Conservation (phyloP, 2,888 invertebrate genomes). For the Lithodes maja region DNA sequence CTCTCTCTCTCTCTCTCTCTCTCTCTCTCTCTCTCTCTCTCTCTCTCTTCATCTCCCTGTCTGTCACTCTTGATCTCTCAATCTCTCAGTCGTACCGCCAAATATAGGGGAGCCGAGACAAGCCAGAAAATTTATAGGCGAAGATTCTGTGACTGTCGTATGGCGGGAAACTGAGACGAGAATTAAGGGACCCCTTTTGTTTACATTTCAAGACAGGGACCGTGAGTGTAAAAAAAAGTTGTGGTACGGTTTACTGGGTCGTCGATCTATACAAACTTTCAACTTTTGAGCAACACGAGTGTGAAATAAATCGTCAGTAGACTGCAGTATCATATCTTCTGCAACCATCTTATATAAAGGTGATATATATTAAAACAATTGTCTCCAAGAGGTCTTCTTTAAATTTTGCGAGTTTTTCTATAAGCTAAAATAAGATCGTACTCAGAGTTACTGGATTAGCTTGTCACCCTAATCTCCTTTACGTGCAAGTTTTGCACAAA, state of each 20-base stretch:
- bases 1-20: constrained; percentile 34
- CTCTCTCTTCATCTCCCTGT: neutral
- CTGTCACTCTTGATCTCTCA: neutral
- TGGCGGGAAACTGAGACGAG: neutral
- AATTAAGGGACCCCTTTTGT: neutral
- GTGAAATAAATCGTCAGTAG: too few species aligned
- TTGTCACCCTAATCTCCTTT: too few species aligned
- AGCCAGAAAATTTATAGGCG: constrained; percentile 5
- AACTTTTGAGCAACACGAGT: too few species aligned
- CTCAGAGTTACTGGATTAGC: too few species aligned
- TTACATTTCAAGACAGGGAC: neutral
- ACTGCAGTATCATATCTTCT: too few species aligned
- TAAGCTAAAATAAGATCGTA: too few species aligned
- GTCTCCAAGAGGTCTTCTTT: too few species aligned
- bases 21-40: constrained; percentile 13
- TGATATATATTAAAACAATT: too few species aligned
- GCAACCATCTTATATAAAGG: too few species aligned
- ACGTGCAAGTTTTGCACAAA: too few species aligned
- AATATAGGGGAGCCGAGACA: neutral
- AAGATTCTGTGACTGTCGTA: constrained; percentile 1
- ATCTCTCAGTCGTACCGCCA: neutral
- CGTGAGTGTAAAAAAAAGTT: neutral
- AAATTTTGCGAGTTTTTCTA: too few species aligned
- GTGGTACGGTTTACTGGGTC: neutral
- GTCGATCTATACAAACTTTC: too few species aligned